phyloP scores from a whole-genome alignment of 2,888 invertebrate genomes.

The Baccha elongata region DNA sequence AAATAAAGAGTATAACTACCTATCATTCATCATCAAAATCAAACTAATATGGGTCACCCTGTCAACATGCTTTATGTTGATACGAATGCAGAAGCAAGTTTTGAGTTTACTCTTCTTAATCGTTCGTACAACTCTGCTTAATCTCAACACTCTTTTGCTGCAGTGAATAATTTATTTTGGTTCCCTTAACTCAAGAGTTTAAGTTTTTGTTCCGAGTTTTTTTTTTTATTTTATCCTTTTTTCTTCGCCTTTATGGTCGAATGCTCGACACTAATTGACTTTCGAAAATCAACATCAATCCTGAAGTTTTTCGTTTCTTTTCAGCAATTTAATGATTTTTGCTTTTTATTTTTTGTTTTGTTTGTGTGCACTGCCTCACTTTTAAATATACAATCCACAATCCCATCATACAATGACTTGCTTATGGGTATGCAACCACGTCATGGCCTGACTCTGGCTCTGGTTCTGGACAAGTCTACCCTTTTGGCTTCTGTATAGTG shows the following conservation, averaged over 20 bases:
- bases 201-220: slow-evolving; percentile 5
- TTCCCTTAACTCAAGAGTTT: slow-evolving; percentile 13
- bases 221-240: not conserved
- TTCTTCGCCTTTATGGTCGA: slow-evolving; percentile 22
- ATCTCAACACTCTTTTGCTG: slow-evolving; percentile 13
- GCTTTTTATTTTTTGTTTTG: not conserved
- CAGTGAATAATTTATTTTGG: slow-evolving; percentile 20
- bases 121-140: slow-evolving; percentile 18
- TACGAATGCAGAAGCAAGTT: slow-evolving; percentile 1
- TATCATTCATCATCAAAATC: too few species aligned
- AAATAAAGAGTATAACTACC: too few species aligned
- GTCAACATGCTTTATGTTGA: too few species aligned
- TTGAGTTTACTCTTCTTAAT: slow-evolving; percentile 27
- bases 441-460: not conserved
- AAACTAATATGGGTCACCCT: too few species aligned
- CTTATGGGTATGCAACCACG: slow-evolving; percentile 33
- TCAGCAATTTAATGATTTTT: slow-evolving; percentile 24
- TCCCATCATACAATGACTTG: slow-evolving; percentile 7
- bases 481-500: not conserved
- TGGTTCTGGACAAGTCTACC: not conserved
- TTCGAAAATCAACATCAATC: slow-evolving; percentile 63
- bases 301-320: slow-evolving; percentile 5
- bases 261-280: slow-evolving; percentile 64
- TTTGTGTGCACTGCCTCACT: slow-evolving; percentile 5
- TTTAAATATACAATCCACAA: slow-evolving; percentile 30